Evolutionary conservation across 2,113 vertebrate species (phyloP).

Genomic region (Cromileptes altivelis): DNA sequence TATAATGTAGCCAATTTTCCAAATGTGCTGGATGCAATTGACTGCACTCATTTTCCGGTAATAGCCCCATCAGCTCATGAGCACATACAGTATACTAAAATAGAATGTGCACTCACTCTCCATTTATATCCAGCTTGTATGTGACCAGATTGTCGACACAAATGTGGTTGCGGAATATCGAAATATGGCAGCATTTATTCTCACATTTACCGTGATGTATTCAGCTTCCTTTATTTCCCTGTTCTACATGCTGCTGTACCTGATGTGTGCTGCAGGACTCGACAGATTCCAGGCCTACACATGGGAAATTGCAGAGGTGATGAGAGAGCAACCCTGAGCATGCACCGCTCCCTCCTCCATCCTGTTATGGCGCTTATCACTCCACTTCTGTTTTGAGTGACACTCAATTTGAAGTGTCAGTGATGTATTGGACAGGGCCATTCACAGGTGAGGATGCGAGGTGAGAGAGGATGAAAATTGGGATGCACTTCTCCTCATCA

Average conservation of each 20-base stretch:
- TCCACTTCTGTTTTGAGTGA: conserved; percentile 52
- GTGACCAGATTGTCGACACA: background rate
- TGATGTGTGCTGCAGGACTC: background rate
- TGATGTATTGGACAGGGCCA: conserved; percentile 42
- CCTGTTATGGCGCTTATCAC: conserved; percentile 23
- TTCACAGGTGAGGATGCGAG: conserved; percentile 32
- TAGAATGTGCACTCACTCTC: background rate
- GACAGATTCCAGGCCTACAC: background rate
- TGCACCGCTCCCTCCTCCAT: background rate
- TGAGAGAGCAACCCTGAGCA: background rate
- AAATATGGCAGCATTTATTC: background rate
- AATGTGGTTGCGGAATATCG: background rate
- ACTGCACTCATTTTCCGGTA: background rate
- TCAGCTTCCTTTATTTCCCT: background rate
- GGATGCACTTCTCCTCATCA: background rate
- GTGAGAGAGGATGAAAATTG: conserved; percentile 34
- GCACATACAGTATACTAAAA: background rate
- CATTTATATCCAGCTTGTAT: background rate
- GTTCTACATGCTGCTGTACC: background rate
- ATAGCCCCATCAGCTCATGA: background rate
- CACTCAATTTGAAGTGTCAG: conserved; percentile 59
- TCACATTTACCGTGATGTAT: background rate
- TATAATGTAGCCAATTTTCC: background rate
- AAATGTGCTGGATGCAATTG: background rate
- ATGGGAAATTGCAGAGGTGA: background rate